Conservation (phyloP, 2,888 invertebrate genomes). For the Hypercompe scribonia region DNA sequence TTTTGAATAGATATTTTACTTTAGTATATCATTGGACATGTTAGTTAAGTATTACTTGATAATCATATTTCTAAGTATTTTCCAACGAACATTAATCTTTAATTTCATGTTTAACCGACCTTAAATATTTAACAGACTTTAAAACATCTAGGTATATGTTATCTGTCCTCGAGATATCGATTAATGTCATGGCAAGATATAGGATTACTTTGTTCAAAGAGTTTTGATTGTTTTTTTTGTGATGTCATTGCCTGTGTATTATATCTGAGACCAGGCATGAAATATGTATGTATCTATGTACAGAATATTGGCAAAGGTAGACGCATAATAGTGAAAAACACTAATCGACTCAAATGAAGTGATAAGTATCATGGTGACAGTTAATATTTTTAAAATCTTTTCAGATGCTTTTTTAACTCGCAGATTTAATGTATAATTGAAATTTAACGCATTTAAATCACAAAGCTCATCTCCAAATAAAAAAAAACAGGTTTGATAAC, state of each 20-base stretch:
- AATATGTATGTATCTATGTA: background rate
- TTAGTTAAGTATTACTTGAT: slow-evolving; percentile 17
- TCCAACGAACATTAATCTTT: slow-evolving; percentile 55
- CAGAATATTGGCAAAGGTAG: background rate
- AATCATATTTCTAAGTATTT: slow-evolving; percentile 46
- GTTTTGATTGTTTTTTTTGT: background rate
- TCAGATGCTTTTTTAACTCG: too few relatives aligned
- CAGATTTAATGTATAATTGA: background rate
- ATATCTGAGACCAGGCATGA: background rate
- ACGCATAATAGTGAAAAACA: background rate
- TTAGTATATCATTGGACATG: background rate
- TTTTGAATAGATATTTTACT: too few relatives aligned
- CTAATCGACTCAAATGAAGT: too few relatives aligned
- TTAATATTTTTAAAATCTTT: background rate
- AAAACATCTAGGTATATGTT: slow-evolving; percentile 43
- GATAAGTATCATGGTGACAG: background rate
- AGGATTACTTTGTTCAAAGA: slow-evolving; percentile 6
- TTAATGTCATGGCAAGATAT: slow-evolving; percentile 65
- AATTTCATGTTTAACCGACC: slow-evolving; percentile 40
- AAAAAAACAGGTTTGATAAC: too few relatives aligned
- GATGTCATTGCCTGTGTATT: background rate
- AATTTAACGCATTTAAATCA: background rate
- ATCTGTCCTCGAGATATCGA: slow-evolving; percentile 58
- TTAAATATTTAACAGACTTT: slow-evolving; percentile 53
- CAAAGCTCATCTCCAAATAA: background rate